Conservation (phyloP, 2,113 vertebrate species). For the Dicaeum eximium region DNA sequence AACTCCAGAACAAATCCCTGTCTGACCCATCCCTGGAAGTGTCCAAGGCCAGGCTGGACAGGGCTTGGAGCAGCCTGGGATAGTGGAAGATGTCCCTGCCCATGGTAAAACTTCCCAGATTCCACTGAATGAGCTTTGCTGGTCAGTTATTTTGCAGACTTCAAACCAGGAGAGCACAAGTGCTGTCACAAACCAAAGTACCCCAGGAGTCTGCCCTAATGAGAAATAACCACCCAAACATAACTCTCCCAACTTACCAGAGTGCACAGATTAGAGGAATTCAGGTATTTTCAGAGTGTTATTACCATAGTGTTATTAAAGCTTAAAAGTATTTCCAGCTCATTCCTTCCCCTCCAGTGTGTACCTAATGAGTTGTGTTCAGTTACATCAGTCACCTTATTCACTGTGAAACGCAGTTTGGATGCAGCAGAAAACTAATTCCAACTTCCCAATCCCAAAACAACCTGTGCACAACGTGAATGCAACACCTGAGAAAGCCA, state of each 20-base stretch:
- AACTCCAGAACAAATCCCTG: background rate
- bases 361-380: background rate
- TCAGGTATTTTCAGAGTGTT: background rate
- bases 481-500: background rate
- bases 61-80: background rate
- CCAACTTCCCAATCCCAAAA: background rate
- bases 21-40: background rate
- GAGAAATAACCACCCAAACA: background rate
- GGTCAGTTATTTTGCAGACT: background rate
- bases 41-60: background rate
- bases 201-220: background rate
- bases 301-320: background rate
- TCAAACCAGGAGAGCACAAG: fast-evolving
- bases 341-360: background rate
- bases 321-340: background rate
- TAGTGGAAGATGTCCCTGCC: background rate
- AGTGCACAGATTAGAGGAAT: background rate
- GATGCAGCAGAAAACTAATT: background rate
- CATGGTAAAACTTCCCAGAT: background rate
- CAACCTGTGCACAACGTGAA: background rate
- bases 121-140: background rate
- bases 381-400: background rate
- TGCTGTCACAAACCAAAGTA: background rate
- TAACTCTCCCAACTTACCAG: background rate
- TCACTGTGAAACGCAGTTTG: background rate